Evolutionary conservation across 2,113 vertebrate genomes (phyloP).

Genomic region (Ictalurus furcatus): DNA sequence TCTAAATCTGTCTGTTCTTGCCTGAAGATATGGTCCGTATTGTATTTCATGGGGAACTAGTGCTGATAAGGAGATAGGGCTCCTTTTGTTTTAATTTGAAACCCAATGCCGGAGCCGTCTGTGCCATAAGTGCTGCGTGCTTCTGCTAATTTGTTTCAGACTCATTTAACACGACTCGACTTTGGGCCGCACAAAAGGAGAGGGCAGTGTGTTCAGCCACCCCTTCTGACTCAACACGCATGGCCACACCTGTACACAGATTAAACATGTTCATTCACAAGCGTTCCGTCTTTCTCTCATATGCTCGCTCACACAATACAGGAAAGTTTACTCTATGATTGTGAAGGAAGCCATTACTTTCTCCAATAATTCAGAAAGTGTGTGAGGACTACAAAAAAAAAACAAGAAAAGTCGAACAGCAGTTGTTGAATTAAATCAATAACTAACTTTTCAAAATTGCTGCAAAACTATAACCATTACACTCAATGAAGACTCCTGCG

Average conservation of each 20-base stretch:
- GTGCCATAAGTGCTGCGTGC: conserved; percentile 59
- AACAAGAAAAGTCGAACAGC: background rate
- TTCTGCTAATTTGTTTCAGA: conserved; percentile 62
- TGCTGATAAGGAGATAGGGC: conserved; percentile 62
- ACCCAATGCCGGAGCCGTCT: conserved; percentile 59
- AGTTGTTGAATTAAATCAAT: background rate
- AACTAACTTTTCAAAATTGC: background rate
- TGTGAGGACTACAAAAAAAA: background rate
- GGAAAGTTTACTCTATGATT: background rate
- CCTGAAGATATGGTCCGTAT: conserved; percentile 61
- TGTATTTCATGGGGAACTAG: conserved; percentile 60
- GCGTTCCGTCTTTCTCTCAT: conserved; percentile 1
- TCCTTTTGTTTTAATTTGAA: conserved; percentile 67
- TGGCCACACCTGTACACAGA: conserved; percentile 40
- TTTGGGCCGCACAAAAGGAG: conserved; percentile 53
- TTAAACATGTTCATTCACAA: conserved; percentile 35
- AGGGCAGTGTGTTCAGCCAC: conserved; percentile 51
- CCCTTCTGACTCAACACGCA: conserved; percentile 48
- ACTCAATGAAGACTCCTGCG: background rate
- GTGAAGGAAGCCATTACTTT: background rate
- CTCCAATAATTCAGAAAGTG: background rate
- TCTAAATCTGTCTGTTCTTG: conserved; percentile 61
- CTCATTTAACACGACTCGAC: conserved; percentile 60
- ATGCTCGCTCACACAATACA: background rate
- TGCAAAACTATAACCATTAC: background rate